A percentile compares a stretch with the other conserved stretches of the same genome.
These are phyloP conservation scores for Ferdinandea cuprea DNA, from an alignment of 2,888 invertebrate genomes.

Conservation along the genomic window DNA sequence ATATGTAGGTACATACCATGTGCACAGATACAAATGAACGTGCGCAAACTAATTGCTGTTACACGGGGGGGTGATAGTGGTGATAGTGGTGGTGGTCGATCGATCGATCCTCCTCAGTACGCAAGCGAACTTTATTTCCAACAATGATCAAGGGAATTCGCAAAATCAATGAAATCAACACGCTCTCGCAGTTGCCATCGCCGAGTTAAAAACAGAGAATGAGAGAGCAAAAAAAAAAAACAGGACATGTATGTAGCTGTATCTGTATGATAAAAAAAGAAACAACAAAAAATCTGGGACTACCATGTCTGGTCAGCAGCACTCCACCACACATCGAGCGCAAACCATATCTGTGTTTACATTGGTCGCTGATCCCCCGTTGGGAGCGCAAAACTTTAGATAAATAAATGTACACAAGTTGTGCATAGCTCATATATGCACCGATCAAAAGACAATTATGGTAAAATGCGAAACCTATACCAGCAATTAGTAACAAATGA, in stretches of 20 bases:
- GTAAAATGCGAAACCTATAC: conserved; percentile 79
- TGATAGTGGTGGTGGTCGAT: not conserved
- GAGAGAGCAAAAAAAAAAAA: conserved; percentile 27
- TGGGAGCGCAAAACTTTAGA: conserved; percentile 67
- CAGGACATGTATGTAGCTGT: conserved; percentile 61
- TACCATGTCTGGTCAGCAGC: conserved; percentile 61
- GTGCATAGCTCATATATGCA: conserved; percentile 37
- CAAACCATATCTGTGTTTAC: conserved; percentile 43
- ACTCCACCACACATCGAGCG: not conserved
- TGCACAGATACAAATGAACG: conserved; percentile 53
- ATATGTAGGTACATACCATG: conserved; percentile 30
- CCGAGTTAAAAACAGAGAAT: not conserved
- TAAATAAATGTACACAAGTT: conserved; percentile 47
- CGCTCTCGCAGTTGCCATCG: conserved; percentile 12
- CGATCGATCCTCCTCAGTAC: conserved; percentile 1
- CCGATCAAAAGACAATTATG: conserved; percentile 68
- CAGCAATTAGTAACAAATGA: conserved; percentile 82
- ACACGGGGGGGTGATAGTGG: conserved; percentile 10
- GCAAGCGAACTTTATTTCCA: conserved; percentile 59
- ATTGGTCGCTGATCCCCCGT: conserved; percentile 61
- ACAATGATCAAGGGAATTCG: conserved; percentile 74
- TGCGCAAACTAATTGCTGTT: conserved; percentile 65
- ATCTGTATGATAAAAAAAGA: too few species aligned
- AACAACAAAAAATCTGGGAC: conserved; percentile 46
- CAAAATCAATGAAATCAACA: conserved; percentile 73